These are phyloP conservation scores for Pristionchus exspectatus DNA, from an alignment of 2,888 invertebrate genomes.

Conservation along the genomic window DNA sequence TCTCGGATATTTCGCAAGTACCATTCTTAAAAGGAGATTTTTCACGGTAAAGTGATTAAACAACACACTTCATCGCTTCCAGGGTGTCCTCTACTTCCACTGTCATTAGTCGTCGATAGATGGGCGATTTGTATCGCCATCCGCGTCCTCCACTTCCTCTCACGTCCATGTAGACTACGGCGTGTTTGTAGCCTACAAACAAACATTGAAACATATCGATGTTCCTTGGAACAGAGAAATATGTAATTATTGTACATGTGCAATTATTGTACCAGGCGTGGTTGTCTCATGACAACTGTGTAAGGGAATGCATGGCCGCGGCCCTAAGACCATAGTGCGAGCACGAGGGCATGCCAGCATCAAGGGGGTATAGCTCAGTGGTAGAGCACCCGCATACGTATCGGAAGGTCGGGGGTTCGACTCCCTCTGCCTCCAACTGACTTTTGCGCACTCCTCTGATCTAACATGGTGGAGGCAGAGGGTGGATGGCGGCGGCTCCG, in stretches of 20 bases:
- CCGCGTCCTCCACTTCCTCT: conserved; percentile 92
- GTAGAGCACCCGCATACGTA: background rate
- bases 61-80: conserved; percentile 83
- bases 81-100: conserved; percentile 96
- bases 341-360: too few relatives aligned
- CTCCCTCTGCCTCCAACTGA: background rate
- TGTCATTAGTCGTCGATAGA: conserved; percentile 89
- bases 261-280: too few relatives aligned
- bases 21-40: conserved; percentile 81
- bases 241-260: too few relatives aligned
- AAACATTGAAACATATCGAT: conserved; percentile 80
- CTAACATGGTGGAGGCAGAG: too few relatives aligned
- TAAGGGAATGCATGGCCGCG: too few relatives aligned
- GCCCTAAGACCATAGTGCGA: too few relatives aligned
- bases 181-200: conserved; percentile 80
- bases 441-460: too few relatives aligned
- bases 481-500: too few relatives aligned
- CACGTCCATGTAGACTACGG: conserved; percentile 94
- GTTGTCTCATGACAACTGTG: too few relatives aligned
- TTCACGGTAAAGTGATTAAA: background rate
- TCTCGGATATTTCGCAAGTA: conserved; percentile 63
- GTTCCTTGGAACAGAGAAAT: conserved; percentile 87
- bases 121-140: conserved; percentile 79
- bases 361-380: background rate
- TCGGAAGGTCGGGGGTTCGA: background rate